These are phyloP conservation scores for Phocoena phocoena DNA, from an alignment of 2,113 vertebrate species.

Conservation along the genomic window DNA sequence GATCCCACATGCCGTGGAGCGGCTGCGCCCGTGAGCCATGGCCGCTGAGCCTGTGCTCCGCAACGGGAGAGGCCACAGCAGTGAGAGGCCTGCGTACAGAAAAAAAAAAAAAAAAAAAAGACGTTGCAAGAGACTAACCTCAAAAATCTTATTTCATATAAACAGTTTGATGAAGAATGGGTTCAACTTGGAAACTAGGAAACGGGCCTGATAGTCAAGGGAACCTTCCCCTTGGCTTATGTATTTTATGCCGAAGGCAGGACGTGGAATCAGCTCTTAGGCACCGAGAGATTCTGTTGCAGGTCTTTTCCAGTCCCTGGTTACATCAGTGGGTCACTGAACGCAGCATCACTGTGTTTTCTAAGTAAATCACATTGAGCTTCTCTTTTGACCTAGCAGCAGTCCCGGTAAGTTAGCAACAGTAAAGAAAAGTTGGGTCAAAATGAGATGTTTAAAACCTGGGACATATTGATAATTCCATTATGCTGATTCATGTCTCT, in stretches of 20 bases:
- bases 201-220: accelerated
- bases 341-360: accelerated
- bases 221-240: accelerated
- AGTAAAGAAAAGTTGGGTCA: background rate
- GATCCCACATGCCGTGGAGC: too few species aligned
- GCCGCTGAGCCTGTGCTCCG: too few species aligned
- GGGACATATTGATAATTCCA: accelerated
- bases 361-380: accelerated
- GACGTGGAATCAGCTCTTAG: accelerated
- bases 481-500: accelerated
- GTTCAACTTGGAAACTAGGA: background rate
- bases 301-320: accelerated
- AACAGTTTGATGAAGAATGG: background rate
- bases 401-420: background rate
- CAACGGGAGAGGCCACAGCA: too few species aligned
- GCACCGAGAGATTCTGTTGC: accelerated
- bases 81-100: too few species aligned
- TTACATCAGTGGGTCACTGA: accelerated
- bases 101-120: background rate
- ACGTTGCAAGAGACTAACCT: background rate
- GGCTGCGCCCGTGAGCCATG: too few species aligned
- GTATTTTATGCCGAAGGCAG: accelerated
- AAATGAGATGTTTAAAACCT: background rate
- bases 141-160: background rate
- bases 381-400: background rate